Percentiles rank a stretch among this genome's conserved stretches.
Evolutionary conservation across 2,888 invertebrate genomes (phyloP).

Genomic region (Carpatolechia fugitivella): DNA sequence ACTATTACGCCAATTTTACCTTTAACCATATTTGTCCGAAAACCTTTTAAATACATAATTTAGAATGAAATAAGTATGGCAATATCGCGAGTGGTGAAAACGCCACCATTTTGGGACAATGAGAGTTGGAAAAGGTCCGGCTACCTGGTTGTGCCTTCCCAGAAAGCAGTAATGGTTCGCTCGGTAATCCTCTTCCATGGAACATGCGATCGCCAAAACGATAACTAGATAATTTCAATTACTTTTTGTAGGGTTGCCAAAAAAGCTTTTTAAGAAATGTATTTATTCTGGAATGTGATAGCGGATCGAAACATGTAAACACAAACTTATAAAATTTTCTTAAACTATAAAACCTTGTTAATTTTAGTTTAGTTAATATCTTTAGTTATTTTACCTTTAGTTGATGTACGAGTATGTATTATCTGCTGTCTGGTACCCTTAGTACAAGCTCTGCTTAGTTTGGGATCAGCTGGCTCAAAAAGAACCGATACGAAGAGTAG

Average conservation of each 20-base stretch:
- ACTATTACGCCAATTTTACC: conserved; percentile 47
- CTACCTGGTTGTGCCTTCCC: conserved; percentile 73
- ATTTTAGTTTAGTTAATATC: too few relatives aligned
- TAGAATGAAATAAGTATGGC: background rate
- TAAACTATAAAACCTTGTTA: background rate
- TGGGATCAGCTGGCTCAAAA: too few relatives aligned
- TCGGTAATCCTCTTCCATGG: conserved; percentile 67
- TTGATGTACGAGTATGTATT: too few relatives aligned
- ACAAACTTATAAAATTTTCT: too few relatives aligned
- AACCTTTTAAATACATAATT: conserved; percentile 4
- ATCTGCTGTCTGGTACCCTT: too few relatives aligned
- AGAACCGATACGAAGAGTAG: too few relatives aligned
- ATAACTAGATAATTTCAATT: conserved; percentile 18
- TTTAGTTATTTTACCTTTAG: too few relatives aligned
- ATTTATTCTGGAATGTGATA: too few relatives aligned
- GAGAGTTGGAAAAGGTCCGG: conserved; percentile 40
- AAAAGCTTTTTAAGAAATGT: background rate
- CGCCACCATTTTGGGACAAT: conserved; percentile 48
- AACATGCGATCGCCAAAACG: conserved; percentile 57
- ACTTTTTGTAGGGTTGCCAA: background rate
- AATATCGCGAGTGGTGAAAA: conserved; percentile 10
- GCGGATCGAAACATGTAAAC: too few relatives aligned
- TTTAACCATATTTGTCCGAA: conserved; percentile 28
- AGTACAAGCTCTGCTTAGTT: too few relatives aligned
- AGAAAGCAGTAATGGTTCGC: conserved; percentile 70